Evolutionary conservation across 2,113 vertebrate species (phyloP), one percentile per base, ranked within the genome.

Genomic region (Thymallus thymallus): DNA sequence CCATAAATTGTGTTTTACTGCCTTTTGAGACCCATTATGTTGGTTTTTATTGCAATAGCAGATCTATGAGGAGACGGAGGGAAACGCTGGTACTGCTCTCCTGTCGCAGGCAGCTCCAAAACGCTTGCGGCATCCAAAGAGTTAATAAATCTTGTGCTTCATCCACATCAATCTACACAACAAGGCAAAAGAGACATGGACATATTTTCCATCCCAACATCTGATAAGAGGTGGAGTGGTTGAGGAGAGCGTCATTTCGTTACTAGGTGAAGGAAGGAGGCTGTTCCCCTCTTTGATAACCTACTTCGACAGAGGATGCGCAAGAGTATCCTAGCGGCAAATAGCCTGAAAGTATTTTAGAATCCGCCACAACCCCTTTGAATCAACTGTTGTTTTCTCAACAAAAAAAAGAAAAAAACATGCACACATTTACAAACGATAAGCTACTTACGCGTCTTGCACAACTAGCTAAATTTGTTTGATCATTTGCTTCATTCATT

Each of bases 1-100:
- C 51, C 48, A 76, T 76, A n/a, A 64, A 58, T 55, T 70, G 48
- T 22, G 7, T 67, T 76, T 76, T 66, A 76, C 23, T 45, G 62
- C 75, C 48, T 63, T 70, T 58, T 4, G 61, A 67, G 69, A 46
- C 29, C 29, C 48, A 67, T 76, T 56, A 76, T 67, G 48, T 64
- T 45, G 30, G 24, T 72, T 66, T 76, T 66, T 76, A 70, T 23
- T n/a, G 68, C n/a, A 30, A 30, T 22, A 20, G 20, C 60, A 69
- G 74, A 63, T 56, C 74, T 48, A 55, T 20, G n/a, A 20, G 22
- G 73, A 22, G 41, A 51, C 24, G 48, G 48, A 55, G 24, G 58
- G 22, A 66, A 72, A 45, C n/a, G 63, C 62, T 26, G 30, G 48
- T 12, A 14, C 12, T 45, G 55, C 29, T 60, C 4, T 60, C 7